phyloP scores from a whole-genome alignment of 2,113 vertebrate genomes.

The Cavia aperea region DNA sequence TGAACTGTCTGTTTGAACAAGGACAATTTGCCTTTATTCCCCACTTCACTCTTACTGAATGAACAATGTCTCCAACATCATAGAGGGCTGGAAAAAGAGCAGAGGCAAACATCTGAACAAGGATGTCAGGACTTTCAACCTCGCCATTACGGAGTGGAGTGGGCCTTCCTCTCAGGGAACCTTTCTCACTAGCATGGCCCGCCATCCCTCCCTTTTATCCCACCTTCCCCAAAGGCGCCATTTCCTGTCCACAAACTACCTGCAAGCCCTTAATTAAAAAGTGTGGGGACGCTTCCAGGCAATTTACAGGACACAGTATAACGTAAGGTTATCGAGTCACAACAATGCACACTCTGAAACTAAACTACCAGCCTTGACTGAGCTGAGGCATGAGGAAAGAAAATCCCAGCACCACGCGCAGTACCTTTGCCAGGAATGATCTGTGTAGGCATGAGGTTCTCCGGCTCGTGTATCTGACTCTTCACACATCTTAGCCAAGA shows the following conservation, averaged over 20 bases:
- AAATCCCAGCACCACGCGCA: background rate
- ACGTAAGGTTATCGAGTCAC: background rate
- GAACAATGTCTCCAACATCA: constrained; percentile 84
- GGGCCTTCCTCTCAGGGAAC: background rate
- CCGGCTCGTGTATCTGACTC: constrained; percentile 80
- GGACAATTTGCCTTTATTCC: constrained; percentile 84
- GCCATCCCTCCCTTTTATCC: background rate
- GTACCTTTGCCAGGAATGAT: constrained; percentile 86
- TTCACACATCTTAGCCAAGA: constrained; percentile 83
- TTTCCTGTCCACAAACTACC: background rate
- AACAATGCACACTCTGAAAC: background rate
- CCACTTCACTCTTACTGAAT: constrained; percentile 82
- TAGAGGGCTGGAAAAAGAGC: constrained; percentile 77
- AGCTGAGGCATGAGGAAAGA: background rate
- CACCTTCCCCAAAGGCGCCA: background rate
- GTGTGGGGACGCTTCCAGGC: background rate
- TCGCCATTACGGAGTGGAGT: background rate
- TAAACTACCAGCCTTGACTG: background rate
- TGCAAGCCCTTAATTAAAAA: background rate
- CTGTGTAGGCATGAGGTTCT: constrained; percentile 83
- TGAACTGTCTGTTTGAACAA: constrained; percentile 80
- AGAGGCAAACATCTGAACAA: constrained; percentile 36
- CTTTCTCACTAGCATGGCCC: background rate
- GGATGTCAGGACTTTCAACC: background rate
- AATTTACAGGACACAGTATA: background rate